Evolutionary conservation across 2,888 invertebrate species (phyloP).

Genomic region (Morpho achilles): DNA sequence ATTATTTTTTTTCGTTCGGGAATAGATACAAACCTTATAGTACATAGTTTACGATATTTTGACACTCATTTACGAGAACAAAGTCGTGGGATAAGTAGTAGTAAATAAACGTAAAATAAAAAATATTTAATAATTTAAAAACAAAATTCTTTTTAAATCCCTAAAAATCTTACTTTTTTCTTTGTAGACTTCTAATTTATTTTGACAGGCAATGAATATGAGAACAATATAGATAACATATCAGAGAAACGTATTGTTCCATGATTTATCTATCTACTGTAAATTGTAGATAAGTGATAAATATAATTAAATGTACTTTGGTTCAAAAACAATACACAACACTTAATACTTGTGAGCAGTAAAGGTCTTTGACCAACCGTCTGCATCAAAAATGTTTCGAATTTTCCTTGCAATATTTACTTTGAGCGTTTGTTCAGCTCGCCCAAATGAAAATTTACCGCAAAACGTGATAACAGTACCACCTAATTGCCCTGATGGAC

Average conservation of each 20-base stretch:
- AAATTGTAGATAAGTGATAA: constrained; percentile 21
- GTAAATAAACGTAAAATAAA: too few relatives aligned
- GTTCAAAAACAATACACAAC: constrained; percentile 1
- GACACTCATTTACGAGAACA: too few relatives aligned
- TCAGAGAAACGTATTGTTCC: constrained; percentile 12
- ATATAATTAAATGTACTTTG: constrained; percentile 1
- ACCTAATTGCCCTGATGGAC: constrained; percentile 32
- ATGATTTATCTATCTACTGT: constrained; percentile 23
- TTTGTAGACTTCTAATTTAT: constrained; percentile 3
- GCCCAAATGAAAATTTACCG: background rate
- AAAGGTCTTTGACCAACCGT: constrained; percentile 1
- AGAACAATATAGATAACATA: constrained; percentile 19
- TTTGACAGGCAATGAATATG: background rate
- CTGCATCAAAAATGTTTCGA: constrained; percentile 12
- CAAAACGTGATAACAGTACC: constrained; percentile 34
- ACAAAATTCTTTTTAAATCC: too few relatives aligned
- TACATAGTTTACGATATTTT: too few relatives aligned
- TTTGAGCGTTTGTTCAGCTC: constrained; percentile 10
- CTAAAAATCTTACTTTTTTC: background rate
- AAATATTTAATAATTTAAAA: too few relatives aligned
- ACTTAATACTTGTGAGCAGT: background rate
- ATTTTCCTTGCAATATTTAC: constrained; percentile 7
- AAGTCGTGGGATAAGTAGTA: too few relatives aligned
- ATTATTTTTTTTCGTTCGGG: too few relatives aligned
- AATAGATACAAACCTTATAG: too few relatives aligned